phyloP scores from a whole-genome alignment of 2,113 vertebrate genomes.

The Prionailurus viverrinus region DNA sequence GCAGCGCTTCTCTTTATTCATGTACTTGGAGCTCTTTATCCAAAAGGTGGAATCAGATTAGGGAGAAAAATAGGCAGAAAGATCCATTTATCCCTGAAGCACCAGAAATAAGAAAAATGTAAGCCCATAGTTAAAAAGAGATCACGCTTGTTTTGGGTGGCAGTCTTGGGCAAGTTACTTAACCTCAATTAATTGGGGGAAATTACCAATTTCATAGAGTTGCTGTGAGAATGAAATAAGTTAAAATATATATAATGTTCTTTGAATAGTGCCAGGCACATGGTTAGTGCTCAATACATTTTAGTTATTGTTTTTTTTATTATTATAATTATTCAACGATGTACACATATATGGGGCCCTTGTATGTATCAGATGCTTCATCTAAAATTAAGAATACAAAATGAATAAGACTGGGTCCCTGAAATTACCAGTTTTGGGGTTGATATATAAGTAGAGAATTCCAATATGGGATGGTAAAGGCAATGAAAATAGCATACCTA shows the following conservation, averaged over 20 bases:
- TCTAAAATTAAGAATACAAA: not conserved
- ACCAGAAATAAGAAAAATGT: not conserved
- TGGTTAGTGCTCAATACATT: not conserved
- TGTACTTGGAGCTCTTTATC: constrained; percentile 13
- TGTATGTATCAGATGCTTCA: not conserved
- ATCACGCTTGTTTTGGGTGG: not conserved
- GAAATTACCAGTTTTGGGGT: not conserved
- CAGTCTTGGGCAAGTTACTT: constrained; percentile 40
- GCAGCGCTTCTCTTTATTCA: not conserved
- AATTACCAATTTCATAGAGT: not conserved
- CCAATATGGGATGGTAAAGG: not conserved
- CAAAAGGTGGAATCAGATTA: not conserved
- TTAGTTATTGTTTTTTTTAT: not conserved
- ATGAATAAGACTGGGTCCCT: not conserved
- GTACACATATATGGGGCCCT: not conserved
- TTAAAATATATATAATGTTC: not conserved
- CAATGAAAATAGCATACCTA: not conserved
- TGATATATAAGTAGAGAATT: not conserved
- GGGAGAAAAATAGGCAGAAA: not conserved
- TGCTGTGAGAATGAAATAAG: constrained; percentile 19
- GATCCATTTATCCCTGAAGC: not conserved
- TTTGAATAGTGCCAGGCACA: not conserved
- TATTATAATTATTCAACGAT: not conserved
- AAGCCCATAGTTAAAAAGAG: not conserved
- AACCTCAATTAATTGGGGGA: not conserved